Evolutionary conservation across 2,113 vertebrate genomes (phyloP), one percentile per base, ranked within the genome.

Genomic region (Oreochromis spilurus): DNA sequence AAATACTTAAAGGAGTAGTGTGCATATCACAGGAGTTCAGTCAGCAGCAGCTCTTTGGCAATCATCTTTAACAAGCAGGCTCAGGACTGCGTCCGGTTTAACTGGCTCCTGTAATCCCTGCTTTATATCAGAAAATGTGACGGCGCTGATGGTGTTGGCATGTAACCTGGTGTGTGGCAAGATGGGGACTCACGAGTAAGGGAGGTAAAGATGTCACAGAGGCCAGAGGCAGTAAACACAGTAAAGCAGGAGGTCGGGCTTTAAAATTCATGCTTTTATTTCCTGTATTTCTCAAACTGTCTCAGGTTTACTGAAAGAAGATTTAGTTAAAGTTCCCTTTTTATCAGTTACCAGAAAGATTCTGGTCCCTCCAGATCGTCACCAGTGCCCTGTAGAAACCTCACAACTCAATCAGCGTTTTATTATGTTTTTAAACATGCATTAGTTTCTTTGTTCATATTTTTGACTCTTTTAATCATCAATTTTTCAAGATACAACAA

Each of bases 231-330:
- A 38, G 38, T 4, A 29, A 78, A 82, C 26, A 36, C 58, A 62
- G 3, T 82, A 40, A 55, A 40, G 3, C 81, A 72, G 1, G 19
- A 75, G 24, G 26, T 50, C 14, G 11, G 21, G 48, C 82, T 54
- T 78, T 85, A 34, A 65, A 91, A n/a, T 67, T 82, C 90, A 82
- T 54, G 65, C 10, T 24, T 91, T 93, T 89, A 90, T 93, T 93
- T 79, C 83, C 43, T 9, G 2, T 45, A 84, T 53, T 84, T 84
- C 6, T 86, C 50, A 24, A 10, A 55, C 50, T 34, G 31, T 54
- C 29, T 54, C 19, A 58, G 10, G 57, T 40, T 43, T 62, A 60
- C 50, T 45, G 57, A 11, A 48, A 83, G 50, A 78, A 67, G 4
- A 72, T 38, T 52, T 34, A 9, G 78, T 84, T 9, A 72, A 58